phyloP scores from a whole-genome alignment of 2,888 invertebrate genomes.

The Fragum sueziense region DNA sequence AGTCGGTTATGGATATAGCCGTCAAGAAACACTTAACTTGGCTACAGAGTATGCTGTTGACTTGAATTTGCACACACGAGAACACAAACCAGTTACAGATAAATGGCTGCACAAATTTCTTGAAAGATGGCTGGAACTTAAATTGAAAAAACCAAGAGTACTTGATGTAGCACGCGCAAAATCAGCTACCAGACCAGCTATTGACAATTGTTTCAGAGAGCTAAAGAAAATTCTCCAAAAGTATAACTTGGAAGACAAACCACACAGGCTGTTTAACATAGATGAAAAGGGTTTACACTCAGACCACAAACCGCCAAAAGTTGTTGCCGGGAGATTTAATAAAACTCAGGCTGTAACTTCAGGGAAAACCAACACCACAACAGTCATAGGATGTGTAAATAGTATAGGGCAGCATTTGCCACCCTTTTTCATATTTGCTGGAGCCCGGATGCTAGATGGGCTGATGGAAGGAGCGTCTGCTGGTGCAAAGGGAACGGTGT shows the following conservation, averaged over 20 bases:
- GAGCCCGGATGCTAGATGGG: constrained; percentile 19
- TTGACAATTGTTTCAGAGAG: constrained; percentile 23
- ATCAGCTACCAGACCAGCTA: constrained; percentile 18
- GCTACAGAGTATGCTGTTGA: neutral
- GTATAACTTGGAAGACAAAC: constrained; percentile 37
- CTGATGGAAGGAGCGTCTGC: constrained; percentile 38
- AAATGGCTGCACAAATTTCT: neutral
- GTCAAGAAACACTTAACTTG: constrained; percentile 23
- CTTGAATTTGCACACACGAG: neutral
- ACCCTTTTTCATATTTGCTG: constrained; percentile 39
- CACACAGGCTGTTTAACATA: constrained; percentile 38
- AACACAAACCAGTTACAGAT: neutral
- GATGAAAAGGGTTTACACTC: constrained; percentile 38
- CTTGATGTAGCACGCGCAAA: constrained; percentile 21
- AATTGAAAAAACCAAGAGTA: neutral
- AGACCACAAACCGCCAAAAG: constrained; percentile 38
- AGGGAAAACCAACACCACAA: constrained; percentile 28
- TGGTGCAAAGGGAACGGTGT: constrained; percentile 22
- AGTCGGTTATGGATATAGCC: constrained; percentile 34
- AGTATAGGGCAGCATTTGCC: constrained; percentile 29
- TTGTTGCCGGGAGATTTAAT: constrained; percentile 19
- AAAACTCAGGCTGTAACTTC: constrained; percentile 35
- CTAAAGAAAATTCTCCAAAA: constrained; percentile 2
- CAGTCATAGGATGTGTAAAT: constrained; percentile 32
- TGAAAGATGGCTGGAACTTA: neutral